Percentiles rank a stretch among this genome's conserved stretches.
Evolutionary conservation across 1,140 invertebrate genomes (phyloP).

Genomic region (Orussus abietinus): DNA sequence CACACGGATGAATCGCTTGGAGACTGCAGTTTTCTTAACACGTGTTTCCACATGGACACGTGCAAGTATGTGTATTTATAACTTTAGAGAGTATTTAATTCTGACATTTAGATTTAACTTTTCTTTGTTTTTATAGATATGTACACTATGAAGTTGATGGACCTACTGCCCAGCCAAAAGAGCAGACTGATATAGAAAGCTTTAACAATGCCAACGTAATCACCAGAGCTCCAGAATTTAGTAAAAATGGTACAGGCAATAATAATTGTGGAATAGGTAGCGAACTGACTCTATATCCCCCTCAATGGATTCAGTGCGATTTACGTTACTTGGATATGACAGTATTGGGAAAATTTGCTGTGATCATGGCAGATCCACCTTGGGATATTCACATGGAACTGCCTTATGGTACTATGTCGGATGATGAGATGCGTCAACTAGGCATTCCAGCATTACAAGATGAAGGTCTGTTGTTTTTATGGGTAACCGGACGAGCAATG

Average conservation of each 20-base stretch:
- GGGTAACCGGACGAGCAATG: conserved; percentile 98
- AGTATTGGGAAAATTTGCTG: conserved; percentile 87
- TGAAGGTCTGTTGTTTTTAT: conserved; percentile 93
- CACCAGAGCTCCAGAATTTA: conserved; percentile 5
- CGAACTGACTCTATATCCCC: conserved; percentile 69
- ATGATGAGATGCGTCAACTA: conserved; percentile 96
- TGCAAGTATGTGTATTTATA: conserved; percentile 69
- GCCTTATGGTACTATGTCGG: conserved; percentile 98
- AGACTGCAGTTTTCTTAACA: conserved; percentile 97
- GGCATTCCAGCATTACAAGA: conserved; percentile 84
- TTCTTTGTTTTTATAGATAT: conserved; percentile 61
- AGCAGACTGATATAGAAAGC: conserved; percentile 36
- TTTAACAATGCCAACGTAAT: conserved; percentile 14
- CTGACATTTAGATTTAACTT: conserved; percentile 6
- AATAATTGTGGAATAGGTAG: conserved; percentile 30
- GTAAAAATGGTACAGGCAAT: conserved; percentile 33
- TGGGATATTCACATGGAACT: conserved; percentile 99
- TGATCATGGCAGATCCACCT: conserved; percentile 94
- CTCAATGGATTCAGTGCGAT: conserved; percentile 97
- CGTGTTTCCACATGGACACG: conserved; percentile 98
- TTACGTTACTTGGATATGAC: conserved; percentile 93
- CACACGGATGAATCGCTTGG: conserved; percentile 95
- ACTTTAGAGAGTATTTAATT: background rate
- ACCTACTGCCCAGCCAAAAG: conserved; percentile 49
- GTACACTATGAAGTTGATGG: conserved; percentile 91